phyloP scores from a whole-genome alignment of 2,113 vertebrate genomes.

The Dromiciops gliroides region DNA sequence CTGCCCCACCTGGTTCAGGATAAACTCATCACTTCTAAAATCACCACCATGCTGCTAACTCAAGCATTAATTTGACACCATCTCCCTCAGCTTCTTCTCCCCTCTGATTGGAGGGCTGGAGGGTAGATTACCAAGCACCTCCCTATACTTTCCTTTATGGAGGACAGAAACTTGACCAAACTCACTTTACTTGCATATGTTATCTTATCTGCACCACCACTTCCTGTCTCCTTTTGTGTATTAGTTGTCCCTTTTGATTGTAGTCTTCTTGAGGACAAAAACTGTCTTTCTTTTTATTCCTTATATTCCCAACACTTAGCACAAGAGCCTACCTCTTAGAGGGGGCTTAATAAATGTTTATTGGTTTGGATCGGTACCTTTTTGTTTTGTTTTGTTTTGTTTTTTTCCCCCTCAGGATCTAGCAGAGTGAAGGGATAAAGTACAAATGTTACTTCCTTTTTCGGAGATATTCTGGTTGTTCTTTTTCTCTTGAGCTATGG shows the following conservation, averaged over 20 bases:
- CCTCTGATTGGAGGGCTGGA: background rate
- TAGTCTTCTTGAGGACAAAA: background rate
- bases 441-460: background rate
- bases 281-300: background rate
- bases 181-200: background rate
- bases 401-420: background rate
- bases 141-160: background rate
- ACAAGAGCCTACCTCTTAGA: background rate
- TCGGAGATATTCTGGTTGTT: background rate
- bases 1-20: too few relatives aligned
- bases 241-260: background rate
- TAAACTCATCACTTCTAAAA: background rate
- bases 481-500: slow-evolving; percentile 15
- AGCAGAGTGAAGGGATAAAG: background rate
- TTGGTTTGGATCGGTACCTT: background rate
- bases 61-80: too few relatives aligned
- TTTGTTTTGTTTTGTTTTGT: slow-evolving; percentile 11
- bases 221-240: background rate
- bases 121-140: too few relatives aligned
- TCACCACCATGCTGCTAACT: too few relatives aligned
- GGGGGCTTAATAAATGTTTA: background rate
- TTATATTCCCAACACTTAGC: background rate
- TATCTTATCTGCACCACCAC: background rate
- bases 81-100: background rate
- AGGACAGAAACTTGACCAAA: background rate